Percentiles rank a stretch among this genome's conserved stretches.
These are phyloP conservation scores for Mechanitis mazaeus DNA, from an alignment of 2,888 invertebrate species.

Conservation along the genomic window DNA sequence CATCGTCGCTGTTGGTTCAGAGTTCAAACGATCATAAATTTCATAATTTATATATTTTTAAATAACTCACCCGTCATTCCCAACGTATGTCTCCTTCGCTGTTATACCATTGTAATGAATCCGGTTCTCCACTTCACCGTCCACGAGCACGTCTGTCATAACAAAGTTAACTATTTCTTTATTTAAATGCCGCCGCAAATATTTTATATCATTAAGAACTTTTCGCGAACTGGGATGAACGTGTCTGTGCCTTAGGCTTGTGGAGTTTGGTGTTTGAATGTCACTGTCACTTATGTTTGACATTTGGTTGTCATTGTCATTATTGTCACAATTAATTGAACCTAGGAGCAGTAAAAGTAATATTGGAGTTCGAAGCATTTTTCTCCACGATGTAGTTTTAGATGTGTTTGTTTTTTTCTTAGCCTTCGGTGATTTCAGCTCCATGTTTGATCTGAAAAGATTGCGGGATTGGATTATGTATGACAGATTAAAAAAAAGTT, in stretches of 20 bases:
- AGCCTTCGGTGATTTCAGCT: conserved; percentile 64
- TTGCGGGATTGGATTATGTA: conserved; percentile 5
- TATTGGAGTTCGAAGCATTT: conserved; percentile 55
- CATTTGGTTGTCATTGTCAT: conserved; percentile 36
- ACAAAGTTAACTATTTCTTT: conserved; percentile 77
- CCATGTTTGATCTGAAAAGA: conserved; percentile 61
- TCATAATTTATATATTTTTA: background rate
- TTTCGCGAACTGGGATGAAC: conserved; percentile 41
- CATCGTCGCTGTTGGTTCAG: conserved; percentile 1
- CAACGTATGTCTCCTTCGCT: conserved; percentile 81
- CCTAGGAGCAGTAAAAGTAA: conserved; percentile 60
- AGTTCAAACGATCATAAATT: background rate
- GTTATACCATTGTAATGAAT: conserved; percentile 79
- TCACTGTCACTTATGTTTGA: conserved; percentile 34
- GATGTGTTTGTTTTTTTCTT: conserved; percentile 59
- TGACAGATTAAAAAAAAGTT: background rate
- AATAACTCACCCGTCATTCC: conserved; percentile 68
- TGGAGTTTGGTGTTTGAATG: conserved; percentile 32
- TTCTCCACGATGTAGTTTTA: conserved; percentile 50
- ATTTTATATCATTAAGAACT: conserved; percentile 57
- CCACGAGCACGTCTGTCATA: conserved; percentile 79
- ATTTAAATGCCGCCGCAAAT: conserved; percentile 60
- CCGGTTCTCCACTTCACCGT: conserved; percentile 83
- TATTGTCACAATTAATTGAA: conserved; percentile 57
- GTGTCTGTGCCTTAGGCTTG: conserved; percentile 31